Percentiles rank a stretch among this genome's conserved stretches.
Evolutionary conservation across 2,888 invertebrate species (phyloP).

Genomic region (Dusona sp.): DNA sequence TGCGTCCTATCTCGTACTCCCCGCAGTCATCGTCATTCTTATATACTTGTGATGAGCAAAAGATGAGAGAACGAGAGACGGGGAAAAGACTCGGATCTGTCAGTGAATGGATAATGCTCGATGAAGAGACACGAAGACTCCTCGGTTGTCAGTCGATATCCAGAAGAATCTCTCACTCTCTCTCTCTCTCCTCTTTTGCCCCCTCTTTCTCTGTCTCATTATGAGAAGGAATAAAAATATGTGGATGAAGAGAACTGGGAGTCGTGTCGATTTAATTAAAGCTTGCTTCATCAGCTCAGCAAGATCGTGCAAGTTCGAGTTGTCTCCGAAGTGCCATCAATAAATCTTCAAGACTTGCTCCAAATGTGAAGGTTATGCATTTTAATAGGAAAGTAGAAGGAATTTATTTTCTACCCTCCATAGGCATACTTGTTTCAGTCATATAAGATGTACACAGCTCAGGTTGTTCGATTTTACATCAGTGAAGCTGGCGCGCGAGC

Average conservation of each 20-base stretch:
- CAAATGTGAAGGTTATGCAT: neutral
- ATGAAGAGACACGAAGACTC: slow-evolving; percentile 50
- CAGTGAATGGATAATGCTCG: slow-evolving; percentile 60
- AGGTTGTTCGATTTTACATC: neutral
- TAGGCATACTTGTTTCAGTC: neutral
- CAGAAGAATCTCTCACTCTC: slow-evolving; percentile 20
- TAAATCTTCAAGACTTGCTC: neutral
- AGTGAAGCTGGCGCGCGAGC: neutral
- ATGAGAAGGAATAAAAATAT: slow-evolving; percentile 13
- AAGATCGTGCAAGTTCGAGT: neutral
- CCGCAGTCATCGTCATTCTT: slow-evolving; percentile 9
- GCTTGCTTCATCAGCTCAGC: slow-evolving; percentile 57
- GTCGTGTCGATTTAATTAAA: slow-evolving; percentile 56
- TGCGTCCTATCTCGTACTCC: slow-evolving; percentile 23
- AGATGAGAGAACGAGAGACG: slow-evolving; percentile 18
- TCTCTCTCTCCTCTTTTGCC: neutral
- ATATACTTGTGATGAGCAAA: slow-evolving; percentile 22
- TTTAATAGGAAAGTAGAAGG: neutral
- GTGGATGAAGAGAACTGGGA: slow-evolving; percentile 16
- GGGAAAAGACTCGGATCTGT: slow-evolving; percentile 42
- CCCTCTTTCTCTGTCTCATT: neutral
- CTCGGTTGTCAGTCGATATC: slow-evolving; percentile 35
- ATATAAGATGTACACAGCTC: neutral
- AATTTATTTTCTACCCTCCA: neutral
- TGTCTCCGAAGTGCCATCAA: slow-evolving; percentile 2